Evolutionary conservation across 2,888 invertebrate species (phyloP), one percentile per base, ranked within the genome.

Genomic region (Papilio demoleus): DNA sequence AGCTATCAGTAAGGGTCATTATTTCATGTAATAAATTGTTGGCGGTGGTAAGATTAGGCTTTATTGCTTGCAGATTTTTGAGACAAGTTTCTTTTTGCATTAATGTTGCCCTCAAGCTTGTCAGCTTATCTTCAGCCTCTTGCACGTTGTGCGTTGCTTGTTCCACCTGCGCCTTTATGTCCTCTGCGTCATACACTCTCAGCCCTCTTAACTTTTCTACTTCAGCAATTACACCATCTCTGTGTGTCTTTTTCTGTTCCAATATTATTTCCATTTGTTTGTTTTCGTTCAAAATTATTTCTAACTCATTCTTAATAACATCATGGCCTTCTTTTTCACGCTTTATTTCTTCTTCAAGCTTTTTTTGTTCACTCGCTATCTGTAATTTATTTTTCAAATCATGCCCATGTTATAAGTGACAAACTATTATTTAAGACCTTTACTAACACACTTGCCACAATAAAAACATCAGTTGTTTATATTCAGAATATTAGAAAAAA

Each of bases 111-210:
- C 78, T 71, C 1, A 88, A 72, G 0, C 80, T 77, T 8, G 81
- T 82, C 1, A 87, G 67, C 36, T 86, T 87, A 56, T 88, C 85
- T 36, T 90, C 88, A 0, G 81, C 84, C 50, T 90, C 90, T 66
- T 85, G 83, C 0, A 88, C 84, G 68, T 84, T 84, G 50, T 81
- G 83, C 0, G 82, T 76, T 0, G 89, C 86, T 71, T 88, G 84
- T 59, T 83, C 83, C 0, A 78, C 86, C 71, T 91, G 86, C 0
- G 82, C 78, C 59, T 77, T 80, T 1, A 91, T 84, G 70, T 90
- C 92, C 0, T 90, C 88, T 0, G 86, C 90, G 68, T 92, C 89
- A 53, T 87, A 86, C 0, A 92, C 92, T 63, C 88, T 83, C 1
- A 86, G 70, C 1, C 87, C 85, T 70, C 77, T 81, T 47, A 83